Evolutionary conservation across 2,888 invertebrate genomes (phyloP).

Genomic region (Tiliacea aurago): DNA sequence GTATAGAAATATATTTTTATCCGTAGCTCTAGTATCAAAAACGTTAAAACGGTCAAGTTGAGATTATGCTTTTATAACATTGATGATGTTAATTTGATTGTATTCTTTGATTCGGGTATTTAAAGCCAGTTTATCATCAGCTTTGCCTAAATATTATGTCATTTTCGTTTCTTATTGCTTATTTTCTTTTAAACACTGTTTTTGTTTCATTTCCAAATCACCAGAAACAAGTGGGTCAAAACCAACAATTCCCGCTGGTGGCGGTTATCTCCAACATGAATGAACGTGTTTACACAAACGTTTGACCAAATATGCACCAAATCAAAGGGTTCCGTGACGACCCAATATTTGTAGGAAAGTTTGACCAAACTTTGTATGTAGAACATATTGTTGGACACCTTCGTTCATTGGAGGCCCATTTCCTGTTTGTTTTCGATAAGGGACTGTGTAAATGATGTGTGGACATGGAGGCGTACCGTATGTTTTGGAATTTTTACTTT

Average conservation of each 20-base stretch:
- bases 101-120: not conserved
- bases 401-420: conserved; percentile 70
- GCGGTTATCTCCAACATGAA: conserved; percentile 67
- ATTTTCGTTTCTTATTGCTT: not conserved
- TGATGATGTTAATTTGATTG: not conserved
- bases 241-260: conserved; percentile 58
- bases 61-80: not conserved
- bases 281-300: conserved; percentile 68
- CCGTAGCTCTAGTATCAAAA: not conserved
- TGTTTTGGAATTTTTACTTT: conserved; percentile 68
- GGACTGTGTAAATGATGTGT: conserved; percentile 70
- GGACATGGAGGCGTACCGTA: conserved; percentile 61
- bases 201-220: conserved; percentile 55
- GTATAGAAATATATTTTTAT: not conserved
- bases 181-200: conserved; percentile 18
- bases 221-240: conserved; percentile 61
- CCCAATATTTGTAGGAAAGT: conserved; percentile 73
- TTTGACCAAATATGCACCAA: conserved; percentile 67
- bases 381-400: conserved; percentile 72
- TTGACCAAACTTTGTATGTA: conserved; percentile 71
- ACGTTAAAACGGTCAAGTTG: too few relatives aligned
- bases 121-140: not conserved
- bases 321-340: conserved; percentile 73
- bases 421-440: conserved; percentile 78
- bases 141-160: not conserved